Evolutionary conservation across 2,113 vertebrate genomes (phyloP).

Genomic region (Engraulis encrasicolus): DNA sequence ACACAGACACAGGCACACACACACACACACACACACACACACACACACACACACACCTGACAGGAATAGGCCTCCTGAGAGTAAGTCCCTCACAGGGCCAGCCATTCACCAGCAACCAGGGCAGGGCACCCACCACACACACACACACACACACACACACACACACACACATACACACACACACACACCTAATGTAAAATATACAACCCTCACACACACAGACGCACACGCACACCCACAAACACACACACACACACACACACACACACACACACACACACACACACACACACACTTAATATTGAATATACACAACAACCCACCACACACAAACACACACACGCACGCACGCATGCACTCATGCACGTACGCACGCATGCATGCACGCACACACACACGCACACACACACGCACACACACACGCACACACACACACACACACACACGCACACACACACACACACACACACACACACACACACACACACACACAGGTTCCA

Average conservation of each 20-base stretch:
- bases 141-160: neutral
- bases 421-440: neutral
- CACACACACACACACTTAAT: neutral
- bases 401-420: neutral
- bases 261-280: neutral
- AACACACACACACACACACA: neutral
- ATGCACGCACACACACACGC: neutral
- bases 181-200: too few species aligned
- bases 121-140: neutral
- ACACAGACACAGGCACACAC: too few species aligned
- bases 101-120: neutral
- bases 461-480: neutral
- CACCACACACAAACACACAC: too few species aligned
- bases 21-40: too few species aligned
- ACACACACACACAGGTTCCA: neutral
- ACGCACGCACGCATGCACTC: neutral
- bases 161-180: neutral
- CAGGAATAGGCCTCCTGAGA: slow-evolving; percentile 1
- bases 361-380: neutral
- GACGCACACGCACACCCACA: neutral
- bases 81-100: neutral
- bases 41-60: neutral
- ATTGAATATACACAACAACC: too few species aligned
- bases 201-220: neutral
- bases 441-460: neutral